Conservation (phyloP, 2,888 invertebrate genomes). For the Arge pagana region DNA sequence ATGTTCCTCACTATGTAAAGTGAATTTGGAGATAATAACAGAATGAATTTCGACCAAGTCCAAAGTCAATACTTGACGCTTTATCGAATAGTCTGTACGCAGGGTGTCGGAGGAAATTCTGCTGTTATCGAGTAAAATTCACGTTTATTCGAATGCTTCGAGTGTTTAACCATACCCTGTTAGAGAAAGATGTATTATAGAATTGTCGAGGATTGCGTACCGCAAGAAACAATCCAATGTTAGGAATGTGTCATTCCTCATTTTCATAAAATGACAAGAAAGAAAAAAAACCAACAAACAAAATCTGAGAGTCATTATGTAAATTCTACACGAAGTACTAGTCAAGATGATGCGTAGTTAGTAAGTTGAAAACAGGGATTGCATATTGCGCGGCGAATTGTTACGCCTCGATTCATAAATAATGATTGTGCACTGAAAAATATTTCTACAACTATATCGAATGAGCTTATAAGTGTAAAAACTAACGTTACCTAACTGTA, state of each 20-base stretch:
- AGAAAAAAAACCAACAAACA: constrained; percentile 27
- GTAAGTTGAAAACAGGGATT: constrained; percentile 48
- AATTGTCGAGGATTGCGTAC: constrained; percentile 4
- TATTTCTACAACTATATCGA: constrained; percentile 51
- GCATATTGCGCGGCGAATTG: constrained; percentile 42
- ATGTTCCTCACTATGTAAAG: constrained; percentile 24
- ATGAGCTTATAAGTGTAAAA: constrained; percentile 58
- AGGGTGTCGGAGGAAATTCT: constrained; percentile 11
- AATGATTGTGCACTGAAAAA: constrained; percentile 20
- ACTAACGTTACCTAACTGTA: constrained; percentile 56
- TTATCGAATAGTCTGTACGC: constrained; percentile 11
- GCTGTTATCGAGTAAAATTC: no score
- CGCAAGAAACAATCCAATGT: constrained; percentile 12
- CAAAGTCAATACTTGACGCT: constrained; percentile 19
- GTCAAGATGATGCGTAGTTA: constrained; percentile 47
- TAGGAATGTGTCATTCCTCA: constrained; percentile 5
- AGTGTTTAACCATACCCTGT: constrained; percentile 12
- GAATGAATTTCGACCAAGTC: constrained; percentile 13
- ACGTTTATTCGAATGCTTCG: no score
- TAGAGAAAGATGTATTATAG: constrained; percentile 4
- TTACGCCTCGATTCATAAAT: constrained; percentile 11
- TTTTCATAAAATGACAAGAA: not conserved
- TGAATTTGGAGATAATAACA: constrained; percentile 17
- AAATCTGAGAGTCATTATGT: constrained; percentile 5
- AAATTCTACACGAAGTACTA: constrained; percentile 40